Percentiles rank a stretch among this genome's conserved stretches.
Evolutionary conservation across 2,113 vertebrate species (phyloP).

Genomic region (Rhipidura dahli): DNA sequence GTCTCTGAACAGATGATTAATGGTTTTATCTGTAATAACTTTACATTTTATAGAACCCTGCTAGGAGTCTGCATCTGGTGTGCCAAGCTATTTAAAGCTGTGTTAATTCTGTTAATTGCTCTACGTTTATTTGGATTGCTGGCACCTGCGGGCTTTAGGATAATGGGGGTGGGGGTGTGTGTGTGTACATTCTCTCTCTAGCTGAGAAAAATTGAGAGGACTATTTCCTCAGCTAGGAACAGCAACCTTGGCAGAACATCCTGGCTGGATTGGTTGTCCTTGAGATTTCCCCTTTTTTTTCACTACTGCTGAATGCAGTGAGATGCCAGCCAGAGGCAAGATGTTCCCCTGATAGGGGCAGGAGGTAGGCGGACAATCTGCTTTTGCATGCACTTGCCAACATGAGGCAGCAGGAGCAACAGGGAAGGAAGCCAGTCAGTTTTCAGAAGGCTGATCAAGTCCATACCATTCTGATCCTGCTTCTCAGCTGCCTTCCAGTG

Average conservation of each 20-base stretch:
- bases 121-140: constrained; percentile 78
- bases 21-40: constrained; percentile 78
- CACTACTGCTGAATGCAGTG: constrained; percentile 30
- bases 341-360: not conserved
- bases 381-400: not conserved
- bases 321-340: constrained; percentile 16
- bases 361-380: not conserved
- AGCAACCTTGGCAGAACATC: constrained; percentile 54
- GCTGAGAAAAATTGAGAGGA: constrained; percentile 35
- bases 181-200: constrained; percentile 19
- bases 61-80: constrained; percentile 78
- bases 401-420: not conserved
- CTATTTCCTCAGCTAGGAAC: constrained; percentile 50
- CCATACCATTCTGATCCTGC: not conserved
- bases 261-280: constrained; percentile 45
- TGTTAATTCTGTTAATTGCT: constrained; percentile 84
- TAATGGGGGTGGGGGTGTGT: constrained; percentile 35
- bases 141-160: constrained; percentile 76
- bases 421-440: not conserved
- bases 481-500: not conserved
- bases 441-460: not conserved
- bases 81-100: constrained; percentile 80
- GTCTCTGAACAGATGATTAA: constrained; percentile 83
- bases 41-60: constrained; percentile 77
- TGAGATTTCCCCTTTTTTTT: constrained; percentile 27